Evolutionary conservation across 1,140 invertebrate genomes (phyloP), one percentile per base, ranked within the genome.

Genomic region (Drosophila takahashii): DNA sequence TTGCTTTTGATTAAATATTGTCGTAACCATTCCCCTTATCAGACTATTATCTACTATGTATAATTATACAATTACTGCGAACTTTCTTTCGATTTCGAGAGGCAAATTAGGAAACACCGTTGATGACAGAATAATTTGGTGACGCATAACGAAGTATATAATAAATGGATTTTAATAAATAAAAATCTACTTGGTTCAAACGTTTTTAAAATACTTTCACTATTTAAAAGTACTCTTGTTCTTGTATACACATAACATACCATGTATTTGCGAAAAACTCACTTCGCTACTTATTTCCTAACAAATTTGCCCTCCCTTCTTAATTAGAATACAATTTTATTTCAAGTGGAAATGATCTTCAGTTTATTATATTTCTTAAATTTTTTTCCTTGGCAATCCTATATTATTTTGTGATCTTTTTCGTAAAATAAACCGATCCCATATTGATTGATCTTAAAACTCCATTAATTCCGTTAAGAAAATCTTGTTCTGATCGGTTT

Each of bases 11-110:
- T 37, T 13, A 37, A 48, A 18, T 48, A 10, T 37, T 15, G 13
- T 15, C 26, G 52, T 61, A 22, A 39, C 51, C 52, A 29, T 15
- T 51, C 22, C 22, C 22, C 16, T 61, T 61, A 61, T 61, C 59
- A 41, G 36, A 15, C 22, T 58, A 18, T 18, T 57, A 10, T 18
- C 13, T 37, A 10, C 9, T 37, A 54, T 56, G 27, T 61, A 61
- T 61, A 58, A 59, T 58, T 57, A 37, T 57, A 57, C 7, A 39
- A 11, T 57, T 36, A 60, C n/a, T 10, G 11, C 26, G 29, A 13
- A 53, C n/a, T 37, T 37, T 60, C n/a, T 59, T 51, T 51, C 6
- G 4, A 4, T 47, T 44, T 18, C 16, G 9, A 18, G n/a, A 41
- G n/a, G n/a, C 39, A 41, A 16, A n/a, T 42, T 18, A 10, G 16